Evolutionary conservation across 1,140 invertebrate genomes (phyloP).

Genomic region (Ooceraea biroi): DNA sequence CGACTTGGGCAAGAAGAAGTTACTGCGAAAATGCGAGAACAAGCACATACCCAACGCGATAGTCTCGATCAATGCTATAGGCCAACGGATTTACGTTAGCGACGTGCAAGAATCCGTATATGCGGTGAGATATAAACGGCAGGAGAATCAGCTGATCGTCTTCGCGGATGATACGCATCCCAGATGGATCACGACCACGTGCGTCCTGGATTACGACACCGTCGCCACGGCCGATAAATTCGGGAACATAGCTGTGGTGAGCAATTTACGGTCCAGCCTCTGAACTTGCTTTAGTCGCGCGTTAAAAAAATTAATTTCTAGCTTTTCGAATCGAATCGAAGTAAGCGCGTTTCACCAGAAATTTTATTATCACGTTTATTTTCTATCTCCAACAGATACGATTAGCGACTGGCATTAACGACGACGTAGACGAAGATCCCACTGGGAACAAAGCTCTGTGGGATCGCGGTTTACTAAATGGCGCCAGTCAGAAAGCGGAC

Average conservation of each 20-base stretch:
- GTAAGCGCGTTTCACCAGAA: background rate
- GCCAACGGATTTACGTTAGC: constrained; percentile 96
- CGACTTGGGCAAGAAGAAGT: constrained; percentile 98
- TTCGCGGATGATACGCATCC: constrained; percentile 99
- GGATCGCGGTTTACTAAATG: constrained; percentile 98
- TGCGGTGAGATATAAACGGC: constrained; percentile 97
- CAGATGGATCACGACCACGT: constrained; percentile 96
- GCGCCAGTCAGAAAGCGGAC: constrained; percentile 99
- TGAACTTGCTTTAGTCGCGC: no score
- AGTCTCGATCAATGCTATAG: constrained; percentile 96
- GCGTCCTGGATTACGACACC: constrained; percentile 98
- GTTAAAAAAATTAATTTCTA: background rate
- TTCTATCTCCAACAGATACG: constrained; percentile 88
- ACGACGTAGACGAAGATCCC: constrained; percentile 99
- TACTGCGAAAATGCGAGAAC: constrained; percentile 99
- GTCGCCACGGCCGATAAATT: constrained; percentile 99
- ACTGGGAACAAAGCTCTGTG: constrained; percentile 99
- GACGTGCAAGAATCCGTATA: constrained; percentile 99
- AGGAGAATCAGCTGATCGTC: constrained; percentile 98
- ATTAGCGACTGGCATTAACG: constrained; percentile 95
- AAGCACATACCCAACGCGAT: constrained; percentile 99
- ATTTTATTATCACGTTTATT: background rate
- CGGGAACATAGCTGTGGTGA: constrained; percentile 97
- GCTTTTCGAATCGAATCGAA: no score
- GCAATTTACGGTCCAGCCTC: constrained; percentile 68